Base-by-base conservation (phyloP, 2,113 vertebrate genomes). In the Collichthys lucidus region DNA sequence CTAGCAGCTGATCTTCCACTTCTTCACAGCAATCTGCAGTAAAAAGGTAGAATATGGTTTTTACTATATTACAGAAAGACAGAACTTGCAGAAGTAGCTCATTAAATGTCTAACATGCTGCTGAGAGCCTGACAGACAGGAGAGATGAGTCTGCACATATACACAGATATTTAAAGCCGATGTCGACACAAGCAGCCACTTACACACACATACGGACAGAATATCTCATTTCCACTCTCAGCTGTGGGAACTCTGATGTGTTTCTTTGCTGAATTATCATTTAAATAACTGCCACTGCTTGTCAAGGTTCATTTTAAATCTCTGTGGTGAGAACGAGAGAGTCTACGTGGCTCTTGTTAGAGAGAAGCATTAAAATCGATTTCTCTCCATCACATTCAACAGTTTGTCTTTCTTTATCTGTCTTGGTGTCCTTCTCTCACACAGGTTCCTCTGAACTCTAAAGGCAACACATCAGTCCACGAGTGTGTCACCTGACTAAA, bases 251-350 rank as follows among this genome's bases (percentile, higher is more conserved):
- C 49, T 50, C 16, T 53, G 53, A 22, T 55, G n/a, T 55, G 53
- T 55, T 55, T 55, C 53, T 55, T 35, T 70, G 57, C 24, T 59
- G 72, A 76, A 85, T 85, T 80, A 80, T 72, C 72, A 85, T 85
- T 76, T 26, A 80, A 76, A 85, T 85, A 76, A 66, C 65, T 60
- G 59, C 50, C 44, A 10, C 44, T 71, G 42, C 64, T 69, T 85
- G 80, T 85, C 76, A 44, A 53, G 19, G 19, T n/a, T n/a, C 3
- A n/a, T 53, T 53, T 53, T 10, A 53, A n/a, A 53, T 4, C 44
- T 35, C 35, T 35, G 35, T 35, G 35, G 35, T 35, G 35, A 35
- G 35, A 35, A 35, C 35, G 35, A 79, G 42, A 61, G 42, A 56
- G 26, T 60, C 1, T 74, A 68, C 19, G 63, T 69, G 40, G 62